These are phyloP conservation scores for Salarias fasciatus DNA, from an alignment of 2,797 vertebrate species.

Conservation along the genomic window DNA sequence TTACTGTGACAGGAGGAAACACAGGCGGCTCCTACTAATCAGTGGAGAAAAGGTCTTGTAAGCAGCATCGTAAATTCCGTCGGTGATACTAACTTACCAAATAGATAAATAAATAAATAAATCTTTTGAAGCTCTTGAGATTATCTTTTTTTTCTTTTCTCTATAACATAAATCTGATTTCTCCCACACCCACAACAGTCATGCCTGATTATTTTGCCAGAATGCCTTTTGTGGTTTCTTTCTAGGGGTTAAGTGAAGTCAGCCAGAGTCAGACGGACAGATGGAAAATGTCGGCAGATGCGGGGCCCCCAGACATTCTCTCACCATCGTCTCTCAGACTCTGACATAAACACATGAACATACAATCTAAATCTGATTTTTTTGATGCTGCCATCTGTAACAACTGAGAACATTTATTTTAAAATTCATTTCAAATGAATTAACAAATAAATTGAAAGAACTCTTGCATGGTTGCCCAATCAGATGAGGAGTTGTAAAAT, in stretches of 20 bases:
- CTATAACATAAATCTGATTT: too few species aligned
- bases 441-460: neutral
- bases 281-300: constrained; percentile 73
- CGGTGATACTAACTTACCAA: too few species aligned
- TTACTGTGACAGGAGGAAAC: too few species aligned
- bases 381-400: constrained; percentile 28
- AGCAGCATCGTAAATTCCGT: too few species aligned
- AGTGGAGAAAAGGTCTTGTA: too few species aligned
- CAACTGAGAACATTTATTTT: constrained; percentile 5
- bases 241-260: constrained; percentile 69
- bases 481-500: neutral
- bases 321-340: constrained; percentile 63
- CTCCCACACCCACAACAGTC: too few species aligned
- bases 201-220: constrained; percentile 56
- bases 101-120: too few species aligned
- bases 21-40: too few species aligned
- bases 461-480: constrained; percentile 6
- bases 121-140: too few species aligned
- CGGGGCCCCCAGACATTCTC: constrained; percentile 62
- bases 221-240: constrained; percentile 61
- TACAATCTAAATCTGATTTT: constrained; percentile 6
- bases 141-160: too few species aligned
- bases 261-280: constrained; percentile 49
- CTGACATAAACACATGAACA: constrained; percentile 15
- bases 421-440: constrained; percentile 5